Base-by-base conservation (phyloP, 2,113 vertebrate genomes). In the Chloebia gouldiae region DNA sequence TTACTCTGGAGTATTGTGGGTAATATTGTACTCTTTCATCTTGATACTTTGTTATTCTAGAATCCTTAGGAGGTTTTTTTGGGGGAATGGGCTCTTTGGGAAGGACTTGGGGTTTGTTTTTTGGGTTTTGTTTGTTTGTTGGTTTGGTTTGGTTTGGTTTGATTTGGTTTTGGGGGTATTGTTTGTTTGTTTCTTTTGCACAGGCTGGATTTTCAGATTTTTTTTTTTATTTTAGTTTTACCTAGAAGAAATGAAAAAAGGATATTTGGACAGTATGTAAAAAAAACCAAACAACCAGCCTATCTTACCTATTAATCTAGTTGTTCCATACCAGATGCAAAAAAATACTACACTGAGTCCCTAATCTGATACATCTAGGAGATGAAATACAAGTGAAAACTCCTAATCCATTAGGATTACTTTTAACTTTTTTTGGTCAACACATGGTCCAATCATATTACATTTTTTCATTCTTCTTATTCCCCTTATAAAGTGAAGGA, bases 61-160 rank as follows among this genome's bases (percentile, higher is more conserved):
- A 69, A 31, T 47, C 23, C 20, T 5, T 1, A 3, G 5, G 11
- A 9, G 6, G 3, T 5, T 8, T 40, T 50, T 50, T 15, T 7
- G 15, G 2, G 11, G 11, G 12, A 7, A 33, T 7, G 8, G 4
- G 4, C 16, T 57, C 31, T 42, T 27, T 12, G 2, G 24, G 17
- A 16, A 10, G 5, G 11, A 11, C 30, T 15, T 13, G 21, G 7
- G 4, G 63, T 59, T 40, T 39, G 39, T 8, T 39, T 39, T 39
- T 39, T 12, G 5, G n/a, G n/a, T n/a, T n/a, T n/a, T n/a, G n/a
- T n/a, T n/a, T n/a, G 20, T 17, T 7, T 8, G 4, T 45, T 7
- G 42, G 35, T 70, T 71, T 27, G 39, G 39, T 47, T 47, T 7
- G 4, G 61, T 6, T 31, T 37, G 39, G 10, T 39, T 42, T 50